Evolutionary conservation across 2,888 invertebrate species (phyloP), one percentile per base, ranked within the genome.

Genomic region (Antheraea assamensis): DNA sequence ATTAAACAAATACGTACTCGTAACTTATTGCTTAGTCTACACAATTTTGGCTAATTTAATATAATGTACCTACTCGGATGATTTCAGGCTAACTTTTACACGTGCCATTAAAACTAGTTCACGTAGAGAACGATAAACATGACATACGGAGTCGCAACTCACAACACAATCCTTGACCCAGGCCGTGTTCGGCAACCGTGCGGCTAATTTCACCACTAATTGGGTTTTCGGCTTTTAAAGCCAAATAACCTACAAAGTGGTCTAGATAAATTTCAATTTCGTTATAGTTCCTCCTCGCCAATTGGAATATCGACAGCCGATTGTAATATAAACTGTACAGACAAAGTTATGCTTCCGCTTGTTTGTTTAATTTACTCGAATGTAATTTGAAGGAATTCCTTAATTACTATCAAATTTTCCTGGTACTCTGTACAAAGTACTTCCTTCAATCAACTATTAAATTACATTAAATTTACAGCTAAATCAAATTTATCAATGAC

Each of bases 171-270:
- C 82, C 83, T 82, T 83, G 83, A 83, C 83, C 82, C 74, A 72
- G 73, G 71, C 74, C 72, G 77, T 78, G 75, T 76, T 76, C 78
- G 75, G 71, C 52, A 76, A 77, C 77, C 73, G 73, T 61, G 75
- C 76, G 76, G 75, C 80, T 82, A 82, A 85, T 84, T 85, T 81
- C 49, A 76, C 75, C 81, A 78, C 80, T 85, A 87, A 88, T 87
- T 85, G 85, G 84, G 83, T 88, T 87, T 85, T 82, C 79, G 80
- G 83, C 84, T 83, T 85, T 83, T 77, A 82, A 82, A 80, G 80
- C 75, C 76, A 75, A 80, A 79, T 76, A 76, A 75, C 75, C 61
- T 74, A 71, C 74, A 73, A 75, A 72, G 30, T 75, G 74, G 73
- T 77, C 27, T 73, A 71, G 74, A 77, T 76, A 76, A 82, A 81